phyloP scores from a whole-genome alignment of 1,140 invertebrate genomes.

The Fopius arisanus region DNA sequence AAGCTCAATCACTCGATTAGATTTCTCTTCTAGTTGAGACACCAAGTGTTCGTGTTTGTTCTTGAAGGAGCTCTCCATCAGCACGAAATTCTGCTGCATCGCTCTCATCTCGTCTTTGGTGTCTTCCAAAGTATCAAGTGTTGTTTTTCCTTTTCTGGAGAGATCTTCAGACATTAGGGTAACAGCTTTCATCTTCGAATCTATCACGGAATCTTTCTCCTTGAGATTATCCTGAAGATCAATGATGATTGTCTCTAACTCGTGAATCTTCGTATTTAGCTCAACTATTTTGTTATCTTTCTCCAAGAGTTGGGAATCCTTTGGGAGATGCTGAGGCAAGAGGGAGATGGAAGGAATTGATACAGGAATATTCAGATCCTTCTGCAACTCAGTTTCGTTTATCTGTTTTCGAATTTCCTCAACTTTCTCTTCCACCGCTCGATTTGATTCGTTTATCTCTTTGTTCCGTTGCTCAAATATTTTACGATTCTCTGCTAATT shows the following conservation, averaged over 20 bases:
- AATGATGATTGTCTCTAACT: slow-evolving; percentile 72
- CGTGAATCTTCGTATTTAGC: slow-evolving; percentile 66
- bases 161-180: slow-evolving; percentile 80
- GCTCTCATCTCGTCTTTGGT: slow-evolving; percentile 81
- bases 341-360: background rate
- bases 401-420: slow-evolving; percentile 59
- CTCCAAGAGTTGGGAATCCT: slow-evolving; percentile 45
- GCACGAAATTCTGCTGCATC: slow-evolving; percentile 81
- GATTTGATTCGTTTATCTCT: slow-evolving; percentile 58
- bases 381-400: slow-evolving; percentile 54
- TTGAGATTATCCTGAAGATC: slow-evolving; percentile 81
- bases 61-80: slow-evolving; percentile 75
- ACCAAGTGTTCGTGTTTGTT: slow-evolving; percentile 68
- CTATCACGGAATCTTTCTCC: slow-evolving; percentile 87
- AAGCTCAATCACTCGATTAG: slow-evolving; percentile 63
- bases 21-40: slow-evolving; percentile 67
- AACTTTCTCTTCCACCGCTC: slow-evolving; percentile 60
- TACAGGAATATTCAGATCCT: slow-evolving; percentile 7
- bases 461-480: slow-evolving; percentile 60
- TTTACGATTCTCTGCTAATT: slow-evolving; percentile 59
- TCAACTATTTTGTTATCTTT: slow-evolving; percentile 65
- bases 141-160: slow-evolving; percentile 75
- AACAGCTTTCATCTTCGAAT: slow-evolving; percentile 82
- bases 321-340: too few species aligned
- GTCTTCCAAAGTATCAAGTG: slow-evolving; percentile 76